These are phyloP conservation scores for Lycia hirtaria DNA, from an alignment of 2,888 invertebrate genomes.

Conservation along the genomic window DNA sequence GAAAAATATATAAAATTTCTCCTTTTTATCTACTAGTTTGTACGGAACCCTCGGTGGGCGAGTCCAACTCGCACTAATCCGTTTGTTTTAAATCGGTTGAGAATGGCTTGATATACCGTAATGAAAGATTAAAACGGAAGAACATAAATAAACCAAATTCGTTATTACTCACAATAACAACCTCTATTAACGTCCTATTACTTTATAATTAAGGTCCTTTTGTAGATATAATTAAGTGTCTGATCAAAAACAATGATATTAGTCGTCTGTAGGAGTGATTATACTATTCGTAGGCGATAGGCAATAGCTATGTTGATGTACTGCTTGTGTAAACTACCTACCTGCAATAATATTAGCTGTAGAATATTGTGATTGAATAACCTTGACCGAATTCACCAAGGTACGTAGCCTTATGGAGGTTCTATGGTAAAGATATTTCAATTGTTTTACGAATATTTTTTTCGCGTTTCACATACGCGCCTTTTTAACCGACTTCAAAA, in stretches of 20 bases:
- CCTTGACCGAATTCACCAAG: constrained; percentile 16
- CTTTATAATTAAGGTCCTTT: not conserved
- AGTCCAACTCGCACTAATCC: no score
- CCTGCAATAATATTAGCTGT: not conserved
- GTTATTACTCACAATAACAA: not conserved
- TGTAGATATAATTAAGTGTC: no score
- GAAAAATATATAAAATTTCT: no score
- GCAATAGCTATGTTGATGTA: constrained; percentile 14
- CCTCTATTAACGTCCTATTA: no score
- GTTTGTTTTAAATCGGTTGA: no score
- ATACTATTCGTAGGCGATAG: constrained; percentile 13
- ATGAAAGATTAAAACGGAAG: not conserved
- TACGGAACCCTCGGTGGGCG: no score
- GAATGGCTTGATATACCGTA: no score
- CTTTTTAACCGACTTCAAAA: no score
- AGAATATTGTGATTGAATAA: constrained; percentile 4
- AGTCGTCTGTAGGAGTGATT: constrained; percentile 16
- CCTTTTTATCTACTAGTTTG: no score
- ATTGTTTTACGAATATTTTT: not conserved
- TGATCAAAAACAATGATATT: constrained; percentile 23
- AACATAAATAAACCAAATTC: not conserved
- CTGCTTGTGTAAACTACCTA: not conserved
- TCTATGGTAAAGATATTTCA: not conserved
- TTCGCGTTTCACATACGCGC: no score
- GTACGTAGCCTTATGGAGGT: not conserved